Evolutionary conservation across 1,140 invertebrate genomes (phyloP).

Genomic region (Stenopsyche tienmushanensis): DNA sequence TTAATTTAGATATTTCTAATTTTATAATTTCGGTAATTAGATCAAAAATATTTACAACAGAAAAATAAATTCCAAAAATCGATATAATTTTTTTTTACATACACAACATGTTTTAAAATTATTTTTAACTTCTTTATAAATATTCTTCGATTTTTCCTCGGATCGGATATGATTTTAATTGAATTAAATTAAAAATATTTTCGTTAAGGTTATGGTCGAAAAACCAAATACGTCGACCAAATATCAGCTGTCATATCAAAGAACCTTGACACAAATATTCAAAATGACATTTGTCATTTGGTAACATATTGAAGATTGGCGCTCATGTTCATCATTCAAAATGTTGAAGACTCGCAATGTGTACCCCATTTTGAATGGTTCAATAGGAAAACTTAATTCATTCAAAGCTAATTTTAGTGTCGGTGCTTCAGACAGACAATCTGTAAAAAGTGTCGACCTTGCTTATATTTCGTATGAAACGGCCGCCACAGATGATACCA

Average conservation of each 20-base stretch:
- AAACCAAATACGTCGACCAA: too few relatives aligned
- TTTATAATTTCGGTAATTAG: too few relatives aligned
- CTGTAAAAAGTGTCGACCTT: slow-evolving; percentile 52
- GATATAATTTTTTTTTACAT: too few relatives aligned
- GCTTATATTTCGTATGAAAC: slow-evolving; percentile 59
- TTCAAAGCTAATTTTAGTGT: slow-evolving; percentile 12
- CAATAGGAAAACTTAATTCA: background rate
- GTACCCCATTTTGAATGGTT: background rate
- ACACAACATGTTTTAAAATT: too few relatives aligned
- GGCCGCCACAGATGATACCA: slow-evolving; percentile 37
- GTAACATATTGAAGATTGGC: background rate
- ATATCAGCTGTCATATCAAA: slow-evolving; percentile 7
- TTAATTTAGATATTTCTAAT: too few relatives aligned
- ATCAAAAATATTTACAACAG: too few relatives aligned
- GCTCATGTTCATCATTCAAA: background rate
- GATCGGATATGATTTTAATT: too few relatives aligned
- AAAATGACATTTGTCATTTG: slow-evolving; percentile 23
- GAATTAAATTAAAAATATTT: too few relatives aligned
- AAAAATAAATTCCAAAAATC: too few relatives aligned
- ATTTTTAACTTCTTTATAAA: too few relatives aligned
- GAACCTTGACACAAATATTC: slow-evolving; percentile 5
- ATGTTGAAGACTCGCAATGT: slow-evolving; percentile 2
- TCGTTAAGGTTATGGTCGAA: too few relatives aligned
- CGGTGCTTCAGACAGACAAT: slow-evolving; percentile 28
- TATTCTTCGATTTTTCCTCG: too few relatives aligned